Evolutionary conservation across 2,888 invertebrate genomes (phyloP).

Genomic region (Drosophila basisetae): DNA sequence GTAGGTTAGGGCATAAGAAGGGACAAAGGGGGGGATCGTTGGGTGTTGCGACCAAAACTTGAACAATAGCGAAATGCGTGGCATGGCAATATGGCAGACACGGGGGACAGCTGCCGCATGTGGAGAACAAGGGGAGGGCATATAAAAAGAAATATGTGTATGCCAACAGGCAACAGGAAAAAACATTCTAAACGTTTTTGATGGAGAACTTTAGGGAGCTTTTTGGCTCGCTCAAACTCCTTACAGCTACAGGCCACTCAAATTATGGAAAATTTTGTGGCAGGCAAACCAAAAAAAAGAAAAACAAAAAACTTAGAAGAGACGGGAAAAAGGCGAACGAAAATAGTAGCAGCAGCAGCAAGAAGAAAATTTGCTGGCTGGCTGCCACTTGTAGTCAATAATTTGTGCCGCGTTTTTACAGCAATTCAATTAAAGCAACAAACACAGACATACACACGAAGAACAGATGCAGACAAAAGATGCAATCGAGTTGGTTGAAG

Average conservation of each 20-base stretch:
- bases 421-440: conserved; percentile 66
- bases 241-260: conserved; percentile 63
- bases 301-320: neutral
- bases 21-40: neutral
- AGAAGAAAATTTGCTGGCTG: conserved; percentile 46
- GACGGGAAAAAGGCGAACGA: neutral
- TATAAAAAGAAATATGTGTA: conserved; percentile 57
- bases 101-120: conserved; percentile 37
- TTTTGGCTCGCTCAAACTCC: conserved; percentile 58
- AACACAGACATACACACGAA: conserved; percentile 9
- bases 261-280: conserved; percentile 52
- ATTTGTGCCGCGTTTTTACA: conserved; percentile 64
- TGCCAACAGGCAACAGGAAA: conserved; percentile 68
- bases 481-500: conserved; percentile 62
- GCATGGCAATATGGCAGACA: conserved; percentile 42
- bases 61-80: conserved; percentile 76
- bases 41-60: conserved; percentile 49
- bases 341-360: neutral
- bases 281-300: conserved; percentile 21
- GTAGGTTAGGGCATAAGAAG: conserved; percentile 59
- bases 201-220: conserved; percentile 67
- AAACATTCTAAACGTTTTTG: conserved; percentile 74
- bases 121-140: neutral
- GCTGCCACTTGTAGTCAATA: conserved; percentile 60
- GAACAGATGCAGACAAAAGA: conserved; percentile 51